Conservation (phyloP, 2,888 invertebrate species). For the Drosophila monieri region DNA sequence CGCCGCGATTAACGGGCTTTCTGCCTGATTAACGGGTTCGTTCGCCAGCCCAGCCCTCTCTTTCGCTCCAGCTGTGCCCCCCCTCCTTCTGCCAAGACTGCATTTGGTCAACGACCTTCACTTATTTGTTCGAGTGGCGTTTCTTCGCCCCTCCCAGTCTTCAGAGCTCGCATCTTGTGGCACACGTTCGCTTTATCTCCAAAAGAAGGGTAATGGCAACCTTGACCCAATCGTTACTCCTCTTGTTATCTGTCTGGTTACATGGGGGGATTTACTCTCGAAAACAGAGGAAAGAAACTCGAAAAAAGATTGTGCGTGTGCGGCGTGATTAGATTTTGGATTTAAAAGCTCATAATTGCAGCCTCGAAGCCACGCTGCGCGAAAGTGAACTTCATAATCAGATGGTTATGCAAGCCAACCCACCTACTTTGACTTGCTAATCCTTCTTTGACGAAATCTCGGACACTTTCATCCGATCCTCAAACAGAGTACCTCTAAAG, state of each 20-base stretch:
- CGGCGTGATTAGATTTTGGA: conserved; percentile 29
- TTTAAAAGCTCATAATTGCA: conserved; percentile 16
- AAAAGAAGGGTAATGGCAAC: conserved; percentile 51
- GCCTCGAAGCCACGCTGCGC: conserved; percentile 18
- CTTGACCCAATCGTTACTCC: conserved; percentile 66
- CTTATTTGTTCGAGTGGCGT: conserved; percentile 15
- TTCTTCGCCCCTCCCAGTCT: conserved; percentile 22
- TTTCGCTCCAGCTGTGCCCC: background rate
- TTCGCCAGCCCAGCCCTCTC: background rate
- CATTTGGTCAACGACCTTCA: conserved; percentile 70
- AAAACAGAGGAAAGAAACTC: background rate
- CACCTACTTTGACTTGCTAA: conserved; percentile 4
- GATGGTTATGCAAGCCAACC: conserved; percentile 10
- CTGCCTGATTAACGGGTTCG: conserved; percentile 31
- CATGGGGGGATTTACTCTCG: conserved; percentile 24
- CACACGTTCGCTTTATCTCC: conserved; percentile 38
- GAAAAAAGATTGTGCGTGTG: conserved; percentile 17
- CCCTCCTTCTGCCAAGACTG: conserved; percentile 10
- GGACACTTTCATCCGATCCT: no score
- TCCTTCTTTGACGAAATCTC: background rate
- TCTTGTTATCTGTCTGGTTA: conserved; percentile 33
- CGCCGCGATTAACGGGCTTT: conserved; percentile 38
- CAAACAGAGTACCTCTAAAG: no score
- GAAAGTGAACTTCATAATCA: conserved; percentile 30
- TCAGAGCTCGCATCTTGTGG: conserved; percentile 23